Percentiles rank a stretch among this genome's conserved stretches.
Conservation (phyloP, 2,113 vertebrate species). For the Actenoides hombroni region DNA sequence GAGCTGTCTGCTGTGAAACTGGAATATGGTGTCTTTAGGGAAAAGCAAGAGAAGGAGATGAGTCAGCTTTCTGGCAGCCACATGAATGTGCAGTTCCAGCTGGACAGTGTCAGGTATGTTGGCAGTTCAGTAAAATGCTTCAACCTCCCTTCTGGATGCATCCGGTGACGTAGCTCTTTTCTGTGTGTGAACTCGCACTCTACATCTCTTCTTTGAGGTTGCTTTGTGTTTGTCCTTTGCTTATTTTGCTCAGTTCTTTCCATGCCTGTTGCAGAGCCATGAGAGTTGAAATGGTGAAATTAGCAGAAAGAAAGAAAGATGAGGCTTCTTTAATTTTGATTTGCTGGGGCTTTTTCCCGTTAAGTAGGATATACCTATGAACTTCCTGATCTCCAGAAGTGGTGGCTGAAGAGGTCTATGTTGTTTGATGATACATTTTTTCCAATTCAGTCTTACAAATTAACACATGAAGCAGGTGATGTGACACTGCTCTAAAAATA, state of each 20-base stretch:
- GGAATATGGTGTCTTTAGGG: slow-evolving; percentile 70
- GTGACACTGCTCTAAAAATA: neutral
- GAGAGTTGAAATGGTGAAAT: neutral
- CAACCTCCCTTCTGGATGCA: neutral
- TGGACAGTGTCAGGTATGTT: slow-evolving; percentile 88
- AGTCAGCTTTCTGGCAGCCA: slow-evolving; percentile 82
- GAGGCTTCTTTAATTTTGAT: neutral
- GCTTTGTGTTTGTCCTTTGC: neutral
- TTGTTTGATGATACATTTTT: neutral
- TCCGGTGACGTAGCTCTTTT: neutral
- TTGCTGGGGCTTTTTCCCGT: neutral
- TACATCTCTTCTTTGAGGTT: neutral
- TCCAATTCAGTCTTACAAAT: neutral
- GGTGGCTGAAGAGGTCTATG: neutral
- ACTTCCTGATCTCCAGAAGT: neutral
- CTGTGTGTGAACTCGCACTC: neutral
- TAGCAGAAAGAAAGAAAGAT: neutral
- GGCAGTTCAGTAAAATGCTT: neutral
- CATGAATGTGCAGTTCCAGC: slow-evolving; percentile 85
- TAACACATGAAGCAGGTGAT: neutral
- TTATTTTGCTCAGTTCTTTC: neutral
- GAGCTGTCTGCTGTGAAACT: slow-evolving; percentile 80
- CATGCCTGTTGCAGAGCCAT: neutral
- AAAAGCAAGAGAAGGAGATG: slow-evolving; percentile 82
- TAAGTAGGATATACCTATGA: neutral